Conservation (phyloP, 2,888 invertebrate species). For the Rugalucina vietnamica region DNA sequence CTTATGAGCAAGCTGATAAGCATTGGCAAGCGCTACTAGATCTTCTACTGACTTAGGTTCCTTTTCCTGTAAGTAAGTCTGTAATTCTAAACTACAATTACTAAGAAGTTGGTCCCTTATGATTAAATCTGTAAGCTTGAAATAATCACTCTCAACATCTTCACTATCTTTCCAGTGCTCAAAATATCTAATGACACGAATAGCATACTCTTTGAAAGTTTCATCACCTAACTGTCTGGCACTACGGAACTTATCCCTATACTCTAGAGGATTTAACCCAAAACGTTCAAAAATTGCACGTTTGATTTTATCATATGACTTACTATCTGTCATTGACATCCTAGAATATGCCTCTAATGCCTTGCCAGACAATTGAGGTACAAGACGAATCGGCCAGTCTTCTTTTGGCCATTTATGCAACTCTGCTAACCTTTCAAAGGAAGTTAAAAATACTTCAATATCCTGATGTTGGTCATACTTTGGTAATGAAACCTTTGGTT, state of each 20-base stretch:
- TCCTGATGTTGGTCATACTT: neutral
- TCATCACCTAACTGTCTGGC: neutral
- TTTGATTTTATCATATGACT: neutral
- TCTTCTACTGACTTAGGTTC: neutral
- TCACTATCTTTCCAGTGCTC: neutral
- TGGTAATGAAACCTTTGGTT: too few species aligned
- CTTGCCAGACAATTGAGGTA: too few species aligned
- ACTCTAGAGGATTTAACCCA: neutral
- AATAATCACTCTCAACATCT: neutral
- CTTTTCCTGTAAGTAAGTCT: neutral
- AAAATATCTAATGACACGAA: neutral
- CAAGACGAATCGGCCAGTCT: neutral
- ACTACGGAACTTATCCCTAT: neutral
- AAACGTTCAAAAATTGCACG: neutral
- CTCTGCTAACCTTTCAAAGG: neutral
- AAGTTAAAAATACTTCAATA: neutral
- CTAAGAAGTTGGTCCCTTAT: neutral
- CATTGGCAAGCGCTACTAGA: neutral
- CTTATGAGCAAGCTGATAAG: neutral
- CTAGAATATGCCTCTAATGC: neutral
- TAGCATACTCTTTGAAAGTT: neutral
- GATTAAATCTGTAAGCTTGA: neutral
- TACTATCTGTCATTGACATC: neutral
- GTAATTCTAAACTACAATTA: neutral
- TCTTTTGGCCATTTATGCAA: neutral